Evolutionary conservation across 2,113 vertebrate species (phyloP), one percentile per base, ranked within the genome.

Genomic region (Macheiramphus alcinus): DNA sequence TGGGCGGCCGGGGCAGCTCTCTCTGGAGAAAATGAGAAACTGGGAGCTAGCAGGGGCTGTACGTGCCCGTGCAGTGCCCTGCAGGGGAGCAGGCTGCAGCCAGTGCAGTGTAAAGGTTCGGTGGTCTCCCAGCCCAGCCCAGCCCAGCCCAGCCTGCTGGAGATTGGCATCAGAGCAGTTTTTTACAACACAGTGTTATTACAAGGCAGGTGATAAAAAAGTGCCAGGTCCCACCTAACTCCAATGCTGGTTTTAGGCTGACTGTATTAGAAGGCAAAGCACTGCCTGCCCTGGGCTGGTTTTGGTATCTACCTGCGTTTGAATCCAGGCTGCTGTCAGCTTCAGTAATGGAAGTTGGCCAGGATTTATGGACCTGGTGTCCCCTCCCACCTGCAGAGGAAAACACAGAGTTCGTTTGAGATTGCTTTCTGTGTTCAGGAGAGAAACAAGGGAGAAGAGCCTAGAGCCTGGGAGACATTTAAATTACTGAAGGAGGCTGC

Each of bases 361-460:
- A 99, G 0, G 99, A 99, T 90, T 99, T 99, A 94, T 99, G 98
- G 20, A 97, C 97, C 92, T 99, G 98, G 90, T 99, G 98, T 75
- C 98, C 98, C 40, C 98, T 98, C 29, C 98, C 99, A 96, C 97
- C 96, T 99, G 91, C 38, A 18, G 85, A 87, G 56, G 36, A 56
- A 66, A 88, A 23, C 16, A 59, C 26, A 88, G 0, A 6, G 17
- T 9, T 40, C 13, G 0, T 34, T 13, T 32, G 74, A 29, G 81
- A 43, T 48, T 3, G 31, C 27, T 48, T 36, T 13, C 84, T 50
- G 59, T 3, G 0, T 17, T 45, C 0, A 0, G 50, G 58, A 22
- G 31, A 40, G 63, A n/a, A 55, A 4, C 32, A 20, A 1, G 6
- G 73, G 21, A 61, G 53, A 48, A 50, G 11, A 66, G 79, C 34